Base-by-base conservation (phyloP, 2,888 invertebrate genomes). In the Tuta absoluta region DNA sequence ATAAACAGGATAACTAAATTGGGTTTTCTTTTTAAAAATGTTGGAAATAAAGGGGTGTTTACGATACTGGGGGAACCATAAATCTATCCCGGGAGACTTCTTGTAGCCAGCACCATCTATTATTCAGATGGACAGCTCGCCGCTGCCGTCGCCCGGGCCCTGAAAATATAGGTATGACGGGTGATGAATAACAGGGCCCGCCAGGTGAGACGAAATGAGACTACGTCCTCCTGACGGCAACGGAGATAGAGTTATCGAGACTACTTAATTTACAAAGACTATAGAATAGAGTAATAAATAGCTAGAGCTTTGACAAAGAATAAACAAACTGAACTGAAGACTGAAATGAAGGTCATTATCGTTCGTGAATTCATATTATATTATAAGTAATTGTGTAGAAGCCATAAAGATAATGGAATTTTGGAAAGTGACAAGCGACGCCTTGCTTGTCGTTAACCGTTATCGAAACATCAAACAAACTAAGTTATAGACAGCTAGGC, bases 21-120 rank as follows among this genome's bases (percentile, higher is more conserved):
- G 65, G 69, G 71, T 64, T 77, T 76, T 79, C 79, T 77, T 80
- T 81, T 79, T 77, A 77, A 76, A 75, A 69, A 66, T 67, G 67
- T 67, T 69, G 73, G 71, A 75, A 79, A 77, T 76, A 77, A 75
- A 78, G 72, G 75, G 75, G 76, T 74, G 73, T 68, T 65, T 74
- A 70, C 72, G 72, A 79, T 79, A 75, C 73, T 69, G 75, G 75
- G 75, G 70, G 65, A 75, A 78, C 80, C 79, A 83, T 85, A 83
- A 85, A 86, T 85, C 80, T 81, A 78, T 81, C 81, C 78, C 80
- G 45, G 65, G 75, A 75, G 84, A 78, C 79, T 82, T 82, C 77
- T 83, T 80, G 78, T 71, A 77, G 72, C 75, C 71, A 71, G 66
- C 72, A 72, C 73, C 78, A 86, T 84, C 74, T 84, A 81, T 86